Conservation (phyloP, 2,888 invertebrate species). For the Ephialtes manifestator region DNA sequence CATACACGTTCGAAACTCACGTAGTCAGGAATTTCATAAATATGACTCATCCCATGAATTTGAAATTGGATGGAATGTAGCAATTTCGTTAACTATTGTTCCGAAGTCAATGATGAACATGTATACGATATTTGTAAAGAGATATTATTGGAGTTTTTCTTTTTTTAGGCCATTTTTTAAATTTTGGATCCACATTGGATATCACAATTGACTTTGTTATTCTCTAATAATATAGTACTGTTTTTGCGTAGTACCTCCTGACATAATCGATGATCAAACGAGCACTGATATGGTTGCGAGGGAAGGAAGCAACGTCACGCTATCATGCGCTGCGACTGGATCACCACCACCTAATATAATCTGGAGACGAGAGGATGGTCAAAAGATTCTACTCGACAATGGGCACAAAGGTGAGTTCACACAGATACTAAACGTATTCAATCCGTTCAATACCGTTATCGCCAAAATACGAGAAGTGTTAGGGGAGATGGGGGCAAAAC, state of each 20-base stretch:
- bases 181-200: no score
- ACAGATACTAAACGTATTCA: neutral
- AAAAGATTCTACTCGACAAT: conserved; percentile 90
- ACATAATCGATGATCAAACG: conserved; percentile 94
- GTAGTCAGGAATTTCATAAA: neutral
- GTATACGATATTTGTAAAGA: no score
- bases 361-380: conserved; percentile 94
- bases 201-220: neutral
- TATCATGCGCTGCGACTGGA: conserved; percentile 95
- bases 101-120: no score
- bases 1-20: neutral
- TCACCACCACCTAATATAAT: conserved; percentile 93
- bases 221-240: conserved; percentile 5
- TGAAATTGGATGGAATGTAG: no score
- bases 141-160: no score
- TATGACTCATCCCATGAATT: no score
- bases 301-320: conserved; percentile 94
- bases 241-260: conserved; percentile 91
- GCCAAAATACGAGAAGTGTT: no score
- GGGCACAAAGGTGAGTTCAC: conserved; percentile 86
- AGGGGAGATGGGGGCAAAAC: no score
- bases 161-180: no score
- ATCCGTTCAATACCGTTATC: neutral
- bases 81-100: no score
- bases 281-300: conserved; percentile 95